Percentiles rank a stretch among this genome's conserved stretches.
phyloP scores from a whole-genome alignment of 2,797 vertebrate species.

The Toxotes lorentzi region DNA sequence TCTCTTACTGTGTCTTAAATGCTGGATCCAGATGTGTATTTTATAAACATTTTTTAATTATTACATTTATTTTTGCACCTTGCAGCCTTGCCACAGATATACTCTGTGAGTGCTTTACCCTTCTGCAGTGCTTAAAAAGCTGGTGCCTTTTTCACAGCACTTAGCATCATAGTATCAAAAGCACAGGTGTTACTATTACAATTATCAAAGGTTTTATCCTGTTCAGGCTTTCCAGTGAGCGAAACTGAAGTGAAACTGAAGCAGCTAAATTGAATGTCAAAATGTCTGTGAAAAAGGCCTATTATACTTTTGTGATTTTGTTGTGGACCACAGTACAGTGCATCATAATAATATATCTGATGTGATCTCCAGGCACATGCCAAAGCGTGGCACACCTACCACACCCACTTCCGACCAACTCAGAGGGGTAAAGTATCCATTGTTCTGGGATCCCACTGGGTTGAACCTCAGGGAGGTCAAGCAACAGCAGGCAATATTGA shows the following conservation, averaged over 20 bases:
- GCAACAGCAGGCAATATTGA: slow-evolving; percentile 75
- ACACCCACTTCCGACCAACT: slow-evolving; percentile 84
- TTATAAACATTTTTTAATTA: neutral
- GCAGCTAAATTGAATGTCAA: neutral
- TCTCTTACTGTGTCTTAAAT: neutral
- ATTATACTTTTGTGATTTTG: neutral
- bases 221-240: neutral
- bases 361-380: slow-evolving; percentile 91
- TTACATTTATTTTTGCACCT: neutral
- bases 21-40: neutral
- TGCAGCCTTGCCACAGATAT: neutral
- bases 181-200: neutral
- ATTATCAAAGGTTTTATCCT: neutral
- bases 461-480: slow-evolving; percentile 87
- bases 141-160: neutral
- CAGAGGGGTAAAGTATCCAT: slow-evolving; percentile 93
- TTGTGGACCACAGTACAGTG: neutral
- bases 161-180: neutral
- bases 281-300: neutral
- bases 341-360: slow-evolving; percentile 23
- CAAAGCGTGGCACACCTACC: slow-evolving; percentile 92
- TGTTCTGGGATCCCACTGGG: slow-evolving; percentile 95
- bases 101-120: neutral
- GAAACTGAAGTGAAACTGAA: too few species aligned
- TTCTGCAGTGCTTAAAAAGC: slow-evolving; percentile 1